Evolutionary conservation across 2,888 invertebrate genomes (phyloP).

Genomic region (Pseudococcus jackbeardsleyi): DNA sequence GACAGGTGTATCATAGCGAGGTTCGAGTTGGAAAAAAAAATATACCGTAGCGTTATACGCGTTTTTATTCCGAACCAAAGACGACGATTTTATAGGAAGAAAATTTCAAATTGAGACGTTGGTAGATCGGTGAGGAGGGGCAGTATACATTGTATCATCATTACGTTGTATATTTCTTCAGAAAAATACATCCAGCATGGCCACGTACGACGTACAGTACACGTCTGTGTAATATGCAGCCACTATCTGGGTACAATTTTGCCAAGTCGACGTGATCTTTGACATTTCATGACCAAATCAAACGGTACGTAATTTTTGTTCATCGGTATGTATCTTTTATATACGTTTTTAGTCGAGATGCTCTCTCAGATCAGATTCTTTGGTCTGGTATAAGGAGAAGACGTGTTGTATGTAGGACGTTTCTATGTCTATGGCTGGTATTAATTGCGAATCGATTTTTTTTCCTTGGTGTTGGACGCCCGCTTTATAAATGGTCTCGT

Average conservation of each 20-base stretch:
- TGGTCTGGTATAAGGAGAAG: neutral
- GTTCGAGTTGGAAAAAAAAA: neutral
- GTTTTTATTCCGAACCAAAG: neutral
- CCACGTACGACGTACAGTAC: neutral
- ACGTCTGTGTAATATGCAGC: neutral
- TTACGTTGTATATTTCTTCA: conserved; percentile 8
- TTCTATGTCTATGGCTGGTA: neutral
- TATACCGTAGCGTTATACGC: conserved; percentile 33
- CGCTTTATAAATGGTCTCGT: neutral
- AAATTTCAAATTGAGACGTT: conserved; percentile 10
- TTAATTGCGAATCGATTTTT: neutral
- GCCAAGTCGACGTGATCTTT: conserved; percentile 47
- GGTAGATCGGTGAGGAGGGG: neutral
- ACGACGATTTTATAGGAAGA: neutral
- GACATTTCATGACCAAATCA: conserved; percentile 50
- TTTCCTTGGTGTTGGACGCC: neutral
- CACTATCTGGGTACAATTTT: neutral
- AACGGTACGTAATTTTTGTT: conserved; percentile 33
- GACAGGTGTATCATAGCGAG: conserved; percentile 35
- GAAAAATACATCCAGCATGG: neutral
- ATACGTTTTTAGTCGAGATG: neutral
- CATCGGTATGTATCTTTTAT: neutral
- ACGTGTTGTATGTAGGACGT: neutral
- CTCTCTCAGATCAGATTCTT: neutral
- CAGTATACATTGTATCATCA: conserved; percentile 11